phyloP scores from a whole-genome alignment of 2,888 invertebrate genomes.

The Encarsia formosa region DNA sequence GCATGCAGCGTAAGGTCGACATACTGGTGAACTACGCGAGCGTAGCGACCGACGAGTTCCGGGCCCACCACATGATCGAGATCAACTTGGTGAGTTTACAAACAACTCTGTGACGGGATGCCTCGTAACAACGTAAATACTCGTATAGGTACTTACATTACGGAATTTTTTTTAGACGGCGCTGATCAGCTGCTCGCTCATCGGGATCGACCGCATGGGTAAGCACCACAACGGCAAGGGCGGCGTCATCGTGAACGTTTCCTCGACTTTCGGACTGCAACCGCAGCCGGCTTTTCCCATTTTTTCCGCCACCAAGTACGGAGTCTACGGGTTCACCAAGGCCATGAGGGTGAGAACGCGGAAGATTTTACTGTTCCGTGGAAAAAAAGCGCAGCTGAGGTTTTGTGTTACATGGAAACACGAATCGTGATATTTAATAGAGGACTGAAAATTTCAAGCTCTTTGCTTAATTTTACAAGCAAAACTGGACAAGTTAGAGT shows the following conservation, averaged over 20 bases:
- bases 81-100: constrained; percentile 41
- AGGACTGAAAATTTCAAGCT: too few relatives aligned
- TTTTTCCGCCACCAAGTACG: constrained; percentile 48
- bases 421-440: too few relatives aligned
- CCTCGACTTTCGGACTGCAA: constrained; percentile 58
- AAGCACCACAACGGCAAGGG: constrained; percentile 54
- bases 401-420: too few relatives aligned
- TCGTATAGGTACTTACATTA: too few relatives aligned
- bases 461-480: too few relatives aligned
- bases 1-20: constrained; percentile 45
- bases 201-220: constrained; percentile 51
- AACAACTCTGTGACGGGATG: too few relatives aligned
- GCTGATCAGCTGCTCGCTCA: constrained; percentile 44
- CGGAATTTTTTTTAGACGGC: constrained; percentile 41
- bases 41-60: constrained; percentile 36
- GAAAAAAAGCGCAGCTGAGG: too few relatives aligned
- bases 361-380: too few relatives aligned
- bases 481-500: too few relatives aligned
- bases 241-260: constrained; percentile 61
- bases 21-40: constrained; percentile 54
- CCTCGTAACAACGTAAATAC: too few relatives aligned
- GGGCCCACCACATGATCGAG: constrained; percentile 34
- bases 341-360: constrained; percentile 37
- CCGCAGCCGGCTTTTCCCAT: constrained; percentile 50
- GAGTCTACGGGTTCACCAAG: constrained; percentile 43